Conservation (phyloP, 2,113 vertebrate genomes). For the Vidua macroura region DNA sequence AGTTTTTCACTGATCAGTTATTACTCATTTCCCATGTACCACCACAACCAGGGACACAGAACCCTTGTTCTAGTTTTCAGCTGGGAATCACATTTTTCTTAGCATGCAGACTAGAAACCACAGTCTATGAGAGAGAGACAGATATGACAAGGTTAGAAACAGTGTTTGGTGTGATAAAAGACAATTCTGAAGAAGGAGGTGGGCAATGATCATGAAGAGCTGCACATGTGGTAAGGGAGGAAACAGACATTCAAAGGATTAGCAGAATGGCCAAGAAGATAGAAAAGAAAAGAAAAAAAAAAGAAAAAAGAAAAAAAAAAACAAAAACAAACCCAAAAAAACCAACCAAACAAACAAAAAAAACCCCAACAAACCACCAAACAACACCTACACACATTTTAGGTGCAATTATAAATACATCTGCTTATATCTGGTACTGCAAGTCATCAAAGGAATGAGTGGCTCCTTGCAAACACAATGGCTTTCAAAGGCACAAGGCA, state of each 20-base stretch:
- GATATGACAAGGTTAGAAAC: not conserved
- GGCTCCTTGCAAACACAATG: not conserved
- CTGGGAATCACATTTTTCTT: not conserved
- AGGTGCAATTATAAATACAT: not conserved
- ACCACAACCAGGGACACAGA: not conserved
- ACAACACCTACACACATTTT: not conserved
- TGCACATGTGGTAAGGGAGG: not conserved
- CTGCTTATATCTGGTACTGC: not conserved
- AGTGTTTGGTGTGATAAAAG: not conserved
- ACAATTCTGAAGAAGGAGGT: not conserved
- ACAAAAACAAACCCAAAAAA: too few species aligned
- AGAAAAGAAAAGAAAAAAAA: not conserved
- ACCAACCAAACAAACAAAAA: too few species aligned
- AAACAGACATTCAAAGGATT: not conserved
- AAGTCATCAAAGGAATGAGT: not conserved
- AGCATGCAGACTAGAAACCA: conserved; percentile 14
- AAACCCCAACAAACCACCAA: not conserved
- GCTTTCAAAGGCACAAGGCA: not conserved
- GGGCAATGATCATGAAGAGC: not conserved
- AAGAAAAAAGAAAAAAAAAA: too few species aligned
- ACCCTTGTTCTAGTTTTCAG: not conserved
- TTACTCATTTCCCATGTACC: not conserved
- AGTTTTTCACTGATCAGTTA: conserved; percentile 3
- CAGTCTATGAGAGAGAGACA: not conserved
- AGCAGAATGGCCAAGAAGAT: not conserved